Conservation (phyloP, 1,140 invertebrate genomes). For the Penaeus chinensis region DNA sequence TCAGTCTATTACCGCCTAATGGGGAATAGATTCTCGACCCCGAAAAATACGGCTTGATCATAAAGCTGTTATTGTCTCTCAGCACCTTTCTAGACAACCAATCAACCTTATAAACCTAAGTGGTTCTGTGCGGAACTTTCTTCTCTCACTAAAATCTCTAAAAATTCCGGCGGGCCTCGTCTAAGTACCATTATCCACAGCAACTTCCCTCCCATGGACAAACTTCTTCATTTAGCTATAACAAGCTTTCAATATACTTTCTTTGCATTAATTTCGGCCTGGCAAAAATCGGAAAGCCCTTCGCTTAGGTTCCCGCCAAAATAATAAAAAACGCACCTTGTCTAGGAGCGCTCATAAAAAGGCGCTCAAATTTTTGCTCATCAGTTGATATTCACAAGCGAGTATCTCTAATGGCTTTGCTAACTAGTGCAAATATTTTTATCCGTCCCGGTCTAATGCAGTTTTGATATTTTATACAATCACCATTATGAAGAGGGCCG, state of each 20-base stretch:
- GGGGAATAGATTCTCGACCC: too few relatives aligned
- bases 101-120: slow-evolving; percentile 51
- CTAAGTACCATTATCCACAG: slow-evolving; percentile 59
- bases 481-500: slow-evolving; percentile 50
- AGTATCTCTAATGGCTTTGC: slow-evolving; percentile 60
- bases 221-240: slow-evolving; percentile 62
- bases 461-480: slow-evolving; percentile 60
- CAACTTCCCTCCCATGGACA: slow-evolving; percentile 57
- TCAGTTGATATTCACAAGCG: slow-evolving; percentile 60
- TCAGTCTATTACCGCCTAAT: too few relatives aligned
- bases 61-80: slow-evolving; percentile 2
- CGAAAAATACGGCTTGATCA: too few relatives aligned
- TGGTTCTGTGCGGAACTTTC: slow-evolving; percentile 53
- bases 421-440: slow-evolving; percentile 61
- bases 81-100: slow-evolving; percentile 3
- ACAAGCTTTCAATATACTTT: slow-evolving; percentile 61
- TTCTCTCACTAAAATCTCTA: slow-evolving; percentile 48
- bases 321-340: slow-evolving; percentile 47
- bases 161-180: slow-evolving; percentile 45
- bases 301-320: slow-evolving; percentile 53
- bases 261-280: slow-evolving; percentile 58
- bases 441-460: slow-evolving; percentile 57
- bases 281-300: slow-evolving; percentile 45
- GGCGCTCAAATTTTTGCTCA: slow-evolving; percentile 49
- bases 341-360: slow-evolving; percentile 51